Conservation (phyloP, 1,140 invertebrate genomes). For the Drosophila guanche region DNA sequence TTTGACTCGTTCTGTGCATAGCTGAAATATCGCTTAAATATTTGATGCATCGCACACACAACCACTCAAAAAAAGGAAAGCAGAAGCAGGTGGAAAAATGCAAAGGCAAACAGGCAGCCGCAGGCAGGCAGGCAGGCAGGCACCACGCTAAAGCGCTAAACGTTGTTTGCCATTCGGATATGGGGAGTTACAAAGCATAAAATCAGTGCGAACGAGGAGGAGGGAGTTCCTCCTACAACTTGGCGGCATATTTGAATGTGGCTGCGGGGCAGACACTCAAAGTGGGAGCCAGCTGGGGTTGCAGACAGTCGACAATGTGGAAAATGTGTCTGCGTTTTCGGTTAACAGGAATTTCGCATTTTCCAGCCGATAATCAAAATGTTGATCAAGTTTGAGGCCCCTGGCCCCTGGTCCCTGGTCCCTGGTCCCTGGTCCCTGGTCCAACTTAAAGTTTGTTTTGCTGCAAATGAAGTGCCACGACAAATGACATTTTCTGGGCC, state of each 20-base stretch:
- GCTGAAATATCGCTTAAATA: slow-evolving; percentile 79
- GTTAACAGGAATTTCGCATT: slow-evolving; percentile 77
- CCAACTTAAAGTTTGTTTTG: slow-evolving; percentile 32
- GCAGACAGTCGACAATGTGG: slow-evolving; percentile 75
- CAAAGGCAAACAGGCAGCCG: slow-evolving; percentile 63
- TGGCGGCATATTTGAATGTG: slow-evolving; percentile 78
- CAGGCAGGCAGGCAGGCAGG: slow-evolving; percentile 40
- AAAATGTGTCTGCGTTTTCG: slow-evolving; percentile 60
- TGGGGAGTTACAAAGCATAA: slow-evolving; percentile 81
- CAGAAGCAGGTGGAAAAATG: slow-evolving; percentile 23
- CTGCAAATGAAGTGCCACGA: slow-evolving; percentile 18
- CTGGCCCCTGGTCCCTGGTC: too few species aligned
- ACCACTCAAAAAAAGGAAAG: slow-evolving; percentile 31
- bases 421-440: too few species aligned
- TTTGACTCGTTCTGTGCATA: slow-evolving; percentile 74
- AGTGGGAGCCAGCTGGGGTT: slow-evolving; percentile 25
- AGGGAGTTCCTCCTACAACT: slow-evolving; percentile 40
- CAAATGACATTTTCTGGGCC: slow-evolving; percentile 42
- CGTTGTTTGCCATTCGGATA: slow-evolving; percentile 79
- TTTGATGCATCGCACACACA: slow-evolving; percentile 65
- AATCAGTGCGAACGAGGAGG: slow-evolving; percentile 63
- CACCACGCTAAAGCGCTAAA: slow-evolving; percentile 79
- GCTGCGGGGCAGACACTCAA: slow-evolving; percentile 59
- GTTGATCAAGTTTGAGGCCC: slow-evolving; percentile 70
- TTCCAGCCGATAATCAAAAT: slow-evolving; percentile 72